Evolutionary conservation across 2,113 vertebrate species (phyloP).

Genomic region (Mystacornis crossleyi): DNA sequence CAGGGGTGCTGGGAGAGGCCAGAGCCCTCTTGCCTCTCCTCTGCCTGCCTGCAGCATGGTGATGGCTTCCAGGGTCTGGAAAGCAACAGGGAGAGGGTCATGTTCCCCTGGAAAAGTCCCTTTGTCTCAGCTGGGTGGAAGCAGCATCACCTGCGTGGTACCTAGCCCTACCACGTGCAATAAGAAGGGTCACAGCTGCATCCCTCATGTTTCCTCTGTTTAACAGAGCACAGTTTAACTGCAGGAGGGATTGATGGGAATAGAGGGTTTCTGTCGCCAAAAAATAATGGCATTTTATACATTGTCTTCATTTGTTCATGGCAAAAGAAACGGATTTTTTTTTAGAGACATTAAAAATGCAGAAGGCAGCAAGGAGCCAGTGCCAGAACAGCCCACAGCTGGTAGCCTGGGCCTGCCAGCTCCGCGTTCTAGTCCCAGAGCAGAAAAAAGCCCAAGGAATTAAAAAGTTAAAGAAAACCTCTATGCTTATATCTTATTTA

Average conservation of each 20-base stretch:
- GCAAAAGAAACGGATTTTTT: background rate
- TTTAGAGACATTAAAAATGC: background rate
- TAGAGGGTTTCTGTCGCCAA: background rate
- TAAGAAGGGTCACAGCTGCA: background rate
- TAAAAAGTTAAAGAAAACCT: background rate
- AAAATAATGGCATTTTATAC: background rate
- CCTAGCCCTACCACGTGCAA: background rate
- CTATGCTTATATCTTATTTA: background rate
- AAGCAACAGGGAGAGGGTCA: background rate
- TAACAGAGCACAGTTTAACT: background rate
- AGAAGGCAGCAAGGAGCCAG: background rate
- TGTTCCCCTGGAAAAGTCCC: background rate
- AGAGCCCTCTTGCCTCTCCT: conserved; percentile 33
- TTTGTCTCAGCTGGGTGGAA: background rate
- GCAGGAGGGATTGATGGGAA: background rate
- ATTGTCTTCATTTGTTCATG: background rate
- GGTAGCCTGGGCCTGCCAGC: background rate
- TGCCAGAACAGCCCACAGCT: background rate
- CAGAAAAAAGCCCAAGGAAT: background rate
- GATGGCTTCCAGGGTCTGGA: conserved; percentile 24
- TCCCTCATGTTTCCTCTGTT: background rate
- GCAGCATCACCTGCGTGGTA: background rate
- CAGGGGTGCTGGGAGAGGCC: conserved; percentile 36
- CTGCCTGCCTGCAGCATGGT: background rate
- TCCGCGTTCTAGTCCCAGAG: background rate